Conservation (phyloP, 35 echinoderm and acorn worm genomes). For the Ptychodera flava region DNA sequence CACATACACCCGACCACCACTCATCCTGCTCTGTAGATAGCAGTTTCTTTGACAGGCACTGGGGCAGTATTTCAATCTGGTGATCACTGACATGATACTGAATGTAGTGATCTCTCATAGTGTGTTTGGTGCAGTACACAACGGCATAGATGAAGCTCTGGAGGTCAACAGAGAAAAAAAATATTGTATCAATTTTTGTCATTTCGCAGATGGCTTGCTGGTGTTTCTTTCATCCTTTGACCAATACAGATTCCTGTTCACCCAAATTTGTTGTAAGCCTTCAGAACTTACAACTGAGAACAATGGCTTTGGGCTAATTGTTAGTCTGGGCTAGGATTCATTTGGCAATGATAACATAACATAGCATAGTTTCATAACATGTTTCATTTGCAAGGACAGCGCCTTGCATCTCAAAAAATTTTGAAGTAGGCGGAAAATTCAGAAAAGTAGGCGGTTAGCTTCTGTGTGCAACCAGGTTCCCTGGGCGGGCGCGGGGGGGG, state of each 20-base stretch:
- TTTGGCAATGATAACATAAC: not conserved
- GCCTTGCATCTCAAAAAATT: too few species aligned
- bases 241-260: not conserved
- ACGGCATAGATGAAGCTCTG: slow-evolving; percentile 81
- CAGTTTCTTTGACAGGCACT: slow-evolving; percentile 41
- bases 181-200: not conserved
- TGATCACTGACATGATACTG: slow-evolving; percentile 2
- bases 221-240: not conserved
- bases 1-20: slow-evolving; percentile 63
- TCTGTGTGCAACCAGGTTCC: too few species aligned
- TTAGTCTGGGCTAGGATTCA: not conserved
- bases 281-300: too few species aligned
- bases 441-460: too few species aligned
- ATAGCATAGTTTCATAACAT: too few species aligned
- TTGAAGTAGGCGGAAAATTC: too few species aligned
- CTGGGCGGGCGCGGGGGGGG: too few species aligned
- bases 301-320: not conserved
- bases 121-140: slow-evolving; percentile 34
- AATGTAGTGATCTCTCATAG: slow-evolving; percentile 22
- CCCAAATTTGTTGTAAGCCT: not conserved
- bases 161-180: not conserved
- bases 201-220: not conserved
- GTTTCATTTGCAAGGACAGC: too few species aligned
- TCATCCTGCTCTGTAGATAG: slow-evolving; percentile 62
- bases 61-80: slow-evolving; percentile 18